Evolutionary conservation across 2,888 invertebrate species (phyloP).

Genomic region (Cryptocheilus praepositus): DNA sequence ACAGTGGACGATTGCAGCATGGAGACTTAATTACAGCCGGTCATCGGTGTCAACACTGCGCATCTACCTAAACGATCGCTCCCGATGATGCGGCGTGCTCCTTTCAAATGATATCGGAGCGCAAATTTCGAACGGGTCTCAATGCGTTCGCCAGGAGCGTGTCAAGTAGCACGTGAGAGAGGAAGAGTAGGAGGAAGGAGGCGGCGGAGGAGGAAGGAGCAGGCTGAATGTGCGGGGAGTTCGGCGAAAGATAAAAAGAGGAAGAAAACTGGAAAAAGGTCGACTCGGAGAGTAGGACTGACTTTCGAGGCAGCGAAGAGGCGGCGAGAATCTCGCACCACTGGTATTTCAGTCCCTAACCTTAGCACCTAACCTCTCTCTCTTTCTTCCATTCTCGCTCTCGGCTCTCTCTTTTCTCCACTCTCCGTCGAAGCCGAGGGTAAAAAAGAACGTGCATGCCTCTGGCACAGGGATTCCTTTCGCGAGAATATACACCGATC

Average conservation of each 20-base stretch:
- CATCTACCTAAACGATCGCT: no score
- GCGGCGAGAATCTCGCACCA: constrained; percentile 41
- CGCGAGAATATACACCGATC: constrained; percentile 21
- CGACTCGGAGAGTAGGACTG: constrained; percentile 17
- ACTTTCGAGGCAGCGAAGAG: constrained; percentile 35
- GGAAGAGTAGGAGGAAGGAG: neutral
- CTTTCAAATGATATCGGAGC: no score
- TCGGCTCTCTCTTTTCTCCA: constrained; percentile 7
- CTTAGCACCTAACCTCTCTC: constrained; percentile 50
- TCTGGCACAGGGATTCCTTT: constrained; percentile 33
- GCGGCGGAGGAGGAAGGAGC: constrained; percentile 11
- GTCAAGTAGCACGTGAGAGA: constrained; percentile 5
- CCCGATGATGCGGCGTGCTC: no score
- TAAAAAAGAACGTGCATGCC: constrained; percentile 36
- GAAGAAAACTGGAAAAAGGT: constrained; percentile 43
- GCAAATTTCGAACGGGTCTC: no score
- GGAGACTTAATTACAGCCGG: no score
- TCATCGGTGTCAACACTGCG: no score
- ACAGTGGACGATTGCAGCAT: no score
- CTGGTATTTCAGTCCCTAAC: constrained; percentile 57
- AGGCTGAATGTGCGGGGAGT: no score
- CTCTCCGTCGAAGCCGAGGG: constrained; percentile 16
- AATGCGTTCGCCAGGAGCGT: neutral
- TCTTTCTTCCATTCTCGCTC: constrained; percentile 22
- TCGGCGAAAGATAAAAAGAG: no score